Evolutionary conservation across 1,140 invertebrate species (phyloP).

Genomic region (Homalodisca vitripennis): DNA sequence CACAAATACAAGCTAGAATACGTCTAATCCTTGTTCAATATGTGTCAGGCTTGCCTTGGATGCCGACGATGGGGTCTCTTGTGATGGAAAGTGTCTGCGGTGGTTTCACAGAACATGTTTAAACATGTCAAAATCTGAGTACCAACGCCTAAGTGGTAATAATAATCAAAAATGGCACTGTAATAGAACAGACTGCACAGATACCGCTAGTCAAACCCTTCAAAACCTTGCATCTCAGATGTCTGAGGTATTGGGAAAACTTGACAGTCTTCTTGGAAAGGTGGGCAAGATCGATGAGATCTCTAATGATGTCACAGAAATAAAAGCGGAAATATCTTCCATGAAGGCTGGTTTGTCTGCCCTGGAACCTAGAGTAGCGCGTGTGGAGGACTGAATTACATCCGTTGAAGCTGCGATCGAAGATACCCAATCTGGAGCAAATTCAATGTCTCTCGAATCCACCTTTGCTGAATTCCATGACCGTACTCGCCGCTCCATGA

Average conservation of each 20-base stretch:
- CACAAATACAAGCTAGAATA: no score
- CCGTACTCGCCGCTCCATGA: not conserved
- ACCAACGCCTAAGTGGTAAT: not conserved
- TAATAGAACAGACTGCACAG: not conserved
- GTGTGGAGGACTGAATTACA: not conserved
- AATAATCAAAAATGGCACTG: not conserved
- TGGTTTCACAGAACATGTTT: not conserved
- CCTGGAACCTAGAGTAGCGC: not conserved
- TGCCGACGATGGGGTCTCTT: not conserved
- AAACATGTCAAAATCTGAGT: not conserved
- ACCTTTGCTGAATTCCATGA: not conserved
- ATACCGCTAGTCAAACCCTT: not conserved
- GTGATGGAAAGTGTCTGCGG: not conserved
- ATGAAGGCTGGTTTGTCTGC: not conserved
- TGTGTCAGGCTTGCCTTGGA: not conserved
- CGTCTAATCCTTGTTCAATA: not conserved
- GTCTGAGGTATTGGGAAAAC: not conserved
- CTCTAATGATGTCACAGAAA: not conserved
- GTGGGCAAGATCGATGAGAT: not conserved
- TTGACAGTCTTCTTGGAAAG: not conserved
- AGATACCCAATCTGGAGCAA: not conserved
- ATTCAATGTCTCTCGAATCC: no score
- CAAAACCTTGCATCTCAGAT: not conserved
- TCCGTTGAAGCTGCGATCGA: not conserved
- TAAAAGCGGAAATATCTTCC: not conserved